These are phyloP conservation scores for Bombyx huttoni DNA, from an alignment of 2,888 invertebrate genomes.

Conservation along the genomic window DNA sequence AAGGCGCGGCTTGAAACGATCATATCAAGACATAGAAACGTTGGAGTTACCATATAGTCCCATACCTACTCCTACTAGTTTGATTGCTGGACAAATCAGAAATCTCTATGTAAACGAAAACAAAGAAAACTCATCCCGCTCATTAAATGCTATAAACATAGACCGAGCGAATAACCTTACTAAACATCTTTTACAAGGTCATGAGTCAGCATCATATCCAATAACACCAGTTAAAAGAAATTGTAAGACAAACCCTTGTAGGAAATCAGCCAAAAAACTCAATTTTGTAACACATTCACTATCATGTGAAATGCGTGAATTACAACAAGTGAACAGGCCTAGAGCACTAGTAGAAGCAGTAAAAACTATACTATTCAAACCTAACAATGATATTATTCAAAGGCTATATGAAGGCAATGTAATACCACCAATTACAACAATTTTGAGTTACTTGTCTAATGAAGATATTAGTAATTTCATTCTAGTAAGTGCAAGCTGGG, in stretches of 20 bases:
- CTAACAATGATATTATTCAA: conserved; percentile 51
- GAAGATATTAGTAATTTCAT: conserved; percentile 53
- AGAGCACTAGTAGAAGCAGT: conserved; percentile 19
- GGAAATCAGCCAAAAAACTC: conserved; percentile 40
- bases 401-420: conserved; percentile 34
- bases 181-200: conserved; percentile 3
- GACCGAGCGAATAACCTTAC: conserved; percentile 4
- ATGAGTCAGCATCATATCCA: conserved; percentile 37
- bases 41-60: conserved; percentile 19
- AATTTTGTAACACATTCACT: conserved; percentile 51
- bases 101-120: conserved; percentile 47
- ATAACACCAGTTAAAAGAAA: conserved; percentile 55
- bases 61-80: conserved; percentile 49
- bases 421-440: conserved; percentile 41
- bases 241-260: conserved; percentile 41
- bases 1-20: conserved; percentile 43
- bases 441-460: conserved; percentile 43
- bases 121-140: conserved; percentile 21
- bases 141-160: conserved; percentile 1
- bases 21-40: conserved; percentile 31
- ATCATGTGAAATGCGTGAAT: conserved; percentile 39
- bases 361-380: conserved; percentile 31
- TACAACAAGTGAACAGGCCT: conserved; percentile 25
- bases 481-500: conserved; percentile 49
- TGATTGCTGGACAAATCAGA: conserved; percentile 51